phyloP scores from a whole-genome alignment of 2,888 invertebrate genomes.

The Cynaeus angustus region DNA sequence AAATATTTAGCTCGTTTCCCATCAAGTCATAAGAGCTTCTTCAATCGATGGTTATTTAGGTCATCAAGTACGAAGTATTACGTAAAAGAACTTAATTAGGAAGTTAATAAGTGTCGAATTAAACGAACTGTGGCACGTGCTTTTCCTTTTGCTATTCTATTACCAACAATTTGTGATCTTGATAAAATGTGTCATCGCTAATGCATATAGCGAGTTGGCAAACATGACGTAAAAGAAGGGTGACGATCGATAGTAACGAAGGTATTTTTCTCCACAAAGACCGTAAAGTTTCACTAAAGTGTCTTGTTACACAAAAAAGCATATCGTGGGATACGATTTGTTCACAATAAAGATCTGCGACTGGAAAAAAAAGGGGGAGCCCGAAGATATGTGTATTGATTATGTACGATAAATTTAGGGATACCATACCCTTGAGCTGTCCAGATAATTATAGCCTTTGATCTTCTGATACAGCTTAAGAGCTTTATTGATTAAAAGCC shows the following conservation, averaged over 20 bases:
- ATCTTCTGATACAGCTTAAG: conserved; percentile 28
- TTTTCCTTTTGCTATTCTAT: neutral
- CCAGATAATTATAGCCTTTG: conserved; percentile 38
- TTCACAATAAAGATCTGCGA: conserved; percentile 3
- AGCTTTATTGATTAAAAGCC: conserved; percentile 36
- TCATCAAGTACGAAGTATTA: conserved; percentile 2
- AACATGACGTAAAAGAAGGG: conserved; percentile 15
- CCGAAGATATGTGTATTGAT: conserved; percentile 18
- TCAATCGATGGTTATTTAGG: conserved; percentile 13
- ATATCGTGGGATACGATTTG: conserved; percentile 2
- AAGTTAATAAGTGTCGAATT: conserved; percentile 19
- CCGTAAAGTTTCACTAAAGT: conserved; percentile 15
- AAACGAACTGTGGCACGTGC: conserved; percentile 1
- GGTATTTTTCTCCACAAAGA: conserved; percentile 30
- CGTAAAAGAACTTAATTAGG: conserved; percentile 28
- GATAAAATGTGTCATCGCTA: neutral
- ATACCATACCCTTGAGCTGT: conserved; percentile 33
- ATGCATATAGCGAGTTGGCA: conserved; percentile 9
- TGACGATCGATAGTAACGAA: conserved; percentile 33
- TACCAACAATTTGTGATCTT: too few species aligned
- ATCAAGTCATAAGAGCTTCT: neutral
- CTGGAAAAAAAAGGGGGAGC: conserved; percentile 16
- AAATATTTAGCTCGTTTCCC: neutral
- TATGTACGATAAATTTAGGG: conserved; percentile 20
- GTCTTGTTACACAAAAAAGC: conserved; percentile 32